Evolutionary conservation across 1,140 invertebrate genomes (phyloP).

Genomic region (Cecropterus lyciades): DNA sequence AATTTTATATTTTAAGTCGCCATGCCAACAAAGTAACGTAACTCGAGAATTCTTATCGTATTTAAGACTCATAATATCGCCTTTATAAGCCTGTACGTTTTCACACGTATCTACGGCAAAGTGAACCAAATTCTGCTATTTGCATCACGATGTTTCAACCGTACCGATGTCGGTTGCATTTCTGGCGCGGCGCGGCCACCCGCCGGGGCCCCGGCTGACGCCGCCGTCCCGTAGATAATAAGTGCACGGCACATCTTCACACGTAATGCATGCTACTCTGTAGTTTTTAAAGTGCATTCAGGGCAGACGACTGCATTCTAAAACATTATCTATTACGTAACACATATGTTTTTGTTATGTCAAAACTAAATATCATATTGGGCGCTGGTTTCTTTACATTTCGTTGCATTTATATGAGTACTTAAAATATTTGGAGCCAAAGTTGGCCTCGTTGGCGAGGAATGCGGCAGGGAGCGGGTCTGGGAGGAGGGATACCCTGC

Average conservation of each 20-base stretch:
- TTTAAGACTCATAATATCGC: neutral
- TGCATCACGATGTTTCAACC: conserved; percentile 22
- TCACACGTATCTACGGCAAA: conserved; percentile 8
- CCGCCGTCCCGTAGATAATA: conserved; percentile 68
- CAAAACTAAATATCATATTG: neutral
- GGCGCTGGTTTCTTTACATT: conserved; percentile 8
- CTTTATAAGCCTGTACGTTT: neutral
- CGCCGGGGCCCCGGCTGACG: conserved; percentile 64
- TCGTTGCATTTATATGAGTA: conserved; percentile 24
- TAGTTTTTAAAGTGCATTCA: conserved; percentile 62
- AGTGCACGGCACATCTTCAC: conserved; percentile 69
- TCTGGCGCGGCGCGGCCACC: conserved; percentile 63
- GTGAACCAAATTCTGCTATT: conserved; percentile 26
- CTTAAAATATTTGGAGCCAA: conserved; percentile 31
- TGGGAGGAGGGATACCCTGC: conserved; percentile 53
- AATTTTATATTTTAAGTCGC: too few species aligned
- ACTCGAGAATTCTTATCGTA: too few species aligned
- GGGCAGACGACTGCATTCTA: neutral
- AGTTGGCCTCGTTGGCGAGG: conserved; percentile 47
- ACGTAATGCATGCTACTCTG: conserved; percentile 52
- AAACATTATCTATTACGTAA: neutral
- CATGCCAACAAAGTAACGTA: too few species aligned
- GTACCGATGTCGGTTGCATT: conserved; percentile 52
- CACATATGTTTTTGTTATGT: too few species aligned
- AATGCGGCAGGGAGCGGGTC: conserved; percentile 62